Evolutionary conservation across 1,140 invertebrate species (phyloP).

Genomic region (Aphelenchoides fujianensis): DNA sequence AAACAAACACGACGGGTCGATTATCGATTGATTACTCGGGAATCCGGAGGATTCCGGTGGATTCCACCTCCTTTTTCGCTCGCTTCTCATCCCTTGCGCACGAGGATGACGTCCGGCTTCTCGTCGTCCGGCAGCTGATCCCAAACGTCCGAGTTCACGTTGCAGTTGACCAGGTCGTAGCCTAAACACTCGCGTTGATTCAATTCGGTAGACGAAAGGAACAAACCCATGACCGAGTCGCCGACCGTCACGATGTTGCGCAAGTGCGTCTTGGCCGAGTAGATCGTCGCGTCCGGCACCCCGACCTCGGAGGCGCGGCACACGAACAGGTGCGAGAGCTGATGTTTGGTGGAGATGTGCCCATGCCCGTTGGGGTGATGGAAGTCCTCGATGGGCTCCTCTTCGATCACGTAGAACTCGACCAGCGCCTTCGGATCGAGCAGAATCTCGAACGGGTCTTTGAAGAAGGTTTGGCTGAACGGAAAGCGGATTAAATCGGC

Average conservation of each 20-base stretch:
- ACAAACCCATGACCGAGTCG: constrained; percentile 77
- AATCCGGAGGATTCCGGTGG: too few species aligned
- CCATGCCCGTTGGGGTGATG: constrained; percentile 72
- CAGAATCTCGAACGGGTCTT: constrained; percentile 78
- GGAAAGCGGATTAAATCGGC: constrained; percentile 80
- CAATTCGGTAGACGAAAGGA: too few species aligned
- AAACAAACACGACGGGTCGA: too few species aligned
- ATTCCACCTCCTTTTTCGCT: too few species aligned
- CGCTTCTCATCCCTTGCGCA: constrained; percentile 88
- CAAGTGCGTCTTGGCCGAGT: constrained; percentile 81
- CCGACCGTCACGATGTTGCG: constrained; percentile 88
- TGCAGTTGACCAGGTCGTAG: constrained; percentile 55
- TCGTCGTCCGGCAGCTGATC: constrained; percentile 53
- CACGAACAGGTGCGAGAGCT: constrained; percentile 87
- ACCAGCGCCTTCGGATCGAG: constrained; percentile 84
- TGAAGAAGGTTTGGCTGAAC: constrained; percentile 77
- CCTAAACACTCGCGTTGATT: too few species aligned
- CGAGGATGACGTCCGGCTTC: constrained; percentile 66
- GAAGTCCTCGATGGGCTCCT: constrained; percentile 73
- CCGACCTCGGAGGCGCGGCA: constrained; percentile 84
- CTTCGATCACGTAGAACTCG: constrained; percentile 90
- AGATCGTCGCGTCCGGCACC: constrained; percentile 75
- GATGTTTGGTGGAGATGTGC: constrained; percentile 78
- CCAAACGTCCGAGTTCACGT: constrained; percentile 56
- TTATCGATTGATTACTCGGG: too few species aligned